Evolutionary conservation across 2,888 invertebrate genomes (phyloP), one percentile per base, ranked within the genome.

Genomic region (Eupithecia vulgata): DNA sequence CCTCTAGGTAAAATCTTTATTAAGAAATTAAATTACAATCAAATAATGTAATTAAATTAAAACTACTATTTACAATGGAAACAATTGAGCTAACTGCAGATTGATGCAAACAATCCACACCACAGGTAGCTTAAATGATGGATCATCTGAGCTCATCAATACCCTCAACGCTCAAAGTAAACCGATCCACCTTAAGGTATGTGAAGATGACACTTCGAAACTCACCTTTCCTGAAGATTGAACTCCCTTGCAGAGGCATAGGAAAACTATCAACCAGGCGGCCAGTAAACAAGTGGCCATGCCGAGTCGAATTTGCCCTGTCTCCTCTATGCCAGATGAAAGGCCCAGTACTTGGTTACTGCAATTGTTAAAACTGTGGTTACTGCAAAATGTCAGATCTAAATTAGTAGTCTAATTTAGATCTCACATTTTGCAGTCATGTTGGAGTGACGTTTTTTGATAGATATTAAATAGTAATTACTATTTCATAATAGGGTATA

Each of bases 261-360:
- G 93, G 84, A 97, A 97, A 34, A 97, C 97, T 78, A 97, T 96
- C 70, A 96, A 85, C 98, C 98, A 98, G 72, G 97, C 97, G 70
- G 96, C 92, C 2, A 97, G 92, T 15, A 98, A 94, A 86, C 97
- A 97, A 5, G 95, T 90, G 5, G 97, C 97, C 91, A 98, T 95
- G 72, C 96, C 95, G 91, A 95, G 95, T 76, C 95, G 95, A 74
- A 97, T 95, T 76, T 94, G 94, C 35, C 96, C 96, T 1, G 95
- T 96, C 80, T 96, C 96, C 86, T 96, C 96, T 79, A 97, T 97
- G 75, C 97, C 97, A 45, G 95, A 92, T n/a, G 97, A 97, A 77
- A 97, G 88, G 21, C 96, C 95, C 77, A 97, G 90, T 48, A 97
- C 96, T 87, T 96, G 93, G 82, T 95, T 95, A 71, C 95, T 95